These are phyloP conservation scores for Nyctibius bracteatus DNA, from an alignment of 2,113 vertebrate species.

Conservation along the genomic window DNA sequence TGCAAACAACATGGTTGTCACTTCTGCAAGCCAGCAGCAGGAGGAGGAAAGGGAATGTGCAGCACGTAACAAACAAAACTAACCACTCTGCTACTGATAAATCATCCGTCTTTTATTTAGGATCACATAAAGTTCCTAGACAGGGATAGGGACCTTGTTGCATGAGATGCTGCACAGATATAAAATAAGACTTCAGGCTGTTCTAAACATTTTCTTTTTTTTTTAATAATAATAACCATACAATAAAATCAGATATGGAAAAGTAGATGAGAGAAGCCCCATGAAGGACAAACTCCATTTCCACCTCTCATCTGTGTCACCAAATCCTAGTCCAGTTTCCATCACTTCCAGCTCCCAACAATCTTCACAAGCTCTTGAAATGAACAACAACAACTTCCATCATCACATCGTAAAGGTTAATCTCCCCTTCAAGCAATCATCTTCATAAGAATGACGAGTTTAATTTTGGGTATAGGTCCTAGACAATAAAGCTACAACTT, in stretches of 20 bases:
- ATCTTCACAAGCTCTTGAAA: background rate
- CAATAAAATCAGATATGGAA: background rate
- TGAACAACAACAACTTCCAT: background rate
- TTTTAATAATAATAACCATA: background rate
- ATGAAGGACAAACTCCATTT: background rate
- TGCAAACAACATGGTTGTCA: background rate
- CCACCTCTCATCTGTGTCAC: background rate
- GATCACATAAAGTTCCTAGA: background rate
- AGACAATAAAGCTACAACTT: constrained; percentile 9
- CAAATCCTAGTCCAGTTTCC: background rate
- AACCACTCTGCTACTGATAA: background rate
- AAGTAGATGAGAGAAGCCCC: background rate
- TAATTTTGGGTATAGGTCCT: constrained; percentile 26
- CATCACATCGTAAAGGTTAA: constrained; percentile 14
- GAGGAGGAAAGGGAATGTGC: background rate
- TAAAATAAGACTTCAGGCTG: background rate
- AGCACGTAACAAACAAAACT: background rate
- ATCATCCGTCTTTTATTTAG: background rate
- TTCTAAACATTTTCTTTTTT: background rate
- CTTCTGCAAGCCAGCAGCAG: background rate
- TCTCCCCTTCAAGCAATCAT: constrained; percentile 34
- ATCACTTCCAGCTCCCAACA: background rate
- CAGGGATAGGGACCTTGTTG: background rate
- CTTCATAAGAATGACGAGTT: constrained; percentile 1
- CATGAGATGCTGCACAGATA: background rate